A percentile compares a stretch with the other conserved stretches of the same genome.
Evolutionary conservation across 2,888 invertebrate genomes (phyloP).

Genomic region (Melanargia galathea): DNA sequence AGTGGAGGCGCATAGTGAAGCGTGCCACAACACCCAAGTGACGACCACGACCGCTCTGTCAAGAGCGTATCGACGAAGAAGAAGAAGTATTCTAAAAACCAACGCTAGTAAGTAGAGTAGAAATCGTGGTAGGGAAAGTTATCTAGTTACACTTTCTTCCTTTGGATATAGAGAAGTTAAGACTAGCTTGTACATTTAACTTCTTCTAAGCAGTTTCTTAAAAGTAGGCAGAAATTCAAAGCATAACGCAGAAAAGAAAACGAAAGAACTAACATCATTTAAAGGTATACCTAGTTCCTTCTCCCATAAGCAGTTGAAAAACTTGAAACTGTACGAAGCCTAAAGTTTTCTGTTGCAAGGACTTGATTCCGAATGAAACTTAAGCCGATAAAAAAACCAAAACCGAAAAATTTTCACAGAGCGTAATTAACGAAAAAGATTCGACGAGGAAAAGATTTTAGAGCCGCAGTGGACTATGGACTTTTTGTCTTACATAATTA

Average conservation of each 20-base stretch:
- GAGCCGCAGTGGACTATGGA: neutral
- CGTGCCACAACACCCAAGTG: no score
- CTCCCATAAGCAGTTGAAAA: neutral
- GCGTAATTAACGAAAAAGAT: conserved; percentile 23
- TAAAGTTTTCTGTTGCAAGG: conserved; percentile 21
- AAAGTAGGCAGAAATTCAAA: neutral
- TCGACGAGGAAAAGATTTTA: conserved; percentile 39
- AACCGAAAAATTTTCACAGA: conserved; percentile 26
- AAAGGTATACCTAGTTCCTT: neutral
- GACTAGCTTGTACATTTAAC: no score
- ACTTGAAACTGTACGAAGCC: conserved; percentile 11
- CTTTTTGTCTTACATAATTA: neutral
- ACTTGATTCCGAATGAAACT: conserved; percentile 24
- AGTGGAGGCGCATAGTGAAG: no score
- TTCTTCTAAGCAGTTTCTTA: neutral
- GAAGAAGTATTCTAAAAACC: no score
- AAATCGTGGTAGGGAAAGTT: no score
- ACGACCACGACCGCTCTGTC: no score
- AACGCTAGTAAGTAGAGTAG: no score
- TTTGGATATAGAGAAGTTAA: no score
- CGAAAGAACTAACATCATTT: conserved; percentile 2
- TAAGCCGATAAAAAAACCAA: conserved; percentile 32
- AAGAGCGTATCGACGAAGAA: no score
- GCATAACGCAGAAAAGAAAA: conserved; percentile 2
- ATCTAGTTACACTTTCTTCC: no score